Conservation (phyloP, 1,140 invertebrate species). For the Drosophila bifasciata region DNA sequence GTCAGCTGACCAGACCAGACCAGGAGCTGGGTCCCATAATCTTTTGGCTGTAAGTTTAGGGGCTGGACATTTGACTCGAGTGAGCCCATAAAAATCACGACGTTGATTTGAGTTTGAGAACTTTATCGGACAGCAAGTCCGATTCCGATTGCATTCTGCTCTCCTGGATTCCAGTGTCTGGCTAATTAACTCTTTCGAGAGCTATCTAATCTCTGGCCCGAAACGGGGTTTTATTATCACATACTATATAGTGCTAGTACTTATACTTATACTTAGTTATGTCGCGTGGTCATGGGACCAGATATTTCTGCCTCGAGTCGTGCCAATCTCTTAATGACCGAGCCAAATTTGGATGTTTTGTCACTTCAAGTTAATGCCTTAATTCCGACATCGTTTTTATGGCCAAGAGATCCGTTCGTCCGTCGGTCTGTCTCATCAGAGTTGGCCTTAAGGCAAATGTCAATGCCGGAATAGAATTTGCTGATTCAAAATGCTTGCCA, state of each 20-base stretch:
- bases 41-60: constrained; percentile 54
- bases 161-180: constrained; percentile 15
- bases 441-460: background rate
- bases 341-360: constrained; percentile 40
- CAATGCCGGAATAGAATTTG: background rate
- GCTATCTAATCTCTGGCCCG: constrained; percentile 26
- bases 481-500: constrained; percentile 13
- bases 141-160: constrained; percentile 1
- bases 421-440: constrained; percentile 6
- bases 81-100: constrained; percentile 70
- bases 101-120: constrained; percentile 55
- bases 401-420: no score
- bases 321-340: constrained; percentile 36
- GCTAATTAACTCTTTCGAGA: constrained; percentile 12
- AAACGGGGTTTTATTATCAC: constrained; percentile 10
- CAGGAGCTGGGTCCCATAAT: constrained; percentile 38
- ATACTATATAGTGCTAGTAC: constrained; percentile 14
- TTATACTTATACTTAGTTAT: constrained; percentile 32
- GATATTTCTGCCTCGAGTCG: constrained; percentile 46
- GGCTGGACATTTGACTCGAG: constrained; percentile 40
- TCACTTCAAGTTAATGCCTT: constrained; percentile 24
- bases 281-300: constrained; percentile 43
- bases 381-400: constrained; percentile 13
- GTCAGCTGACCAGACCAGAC: constrained; percentile 71
- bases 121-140: constrained; percentile 34